These are phyloP conservation scores for Tetramorium simillimum DNA, from an alignment of 1,140 invertebrate genomes.

Conservation along the genomic window DNA sequence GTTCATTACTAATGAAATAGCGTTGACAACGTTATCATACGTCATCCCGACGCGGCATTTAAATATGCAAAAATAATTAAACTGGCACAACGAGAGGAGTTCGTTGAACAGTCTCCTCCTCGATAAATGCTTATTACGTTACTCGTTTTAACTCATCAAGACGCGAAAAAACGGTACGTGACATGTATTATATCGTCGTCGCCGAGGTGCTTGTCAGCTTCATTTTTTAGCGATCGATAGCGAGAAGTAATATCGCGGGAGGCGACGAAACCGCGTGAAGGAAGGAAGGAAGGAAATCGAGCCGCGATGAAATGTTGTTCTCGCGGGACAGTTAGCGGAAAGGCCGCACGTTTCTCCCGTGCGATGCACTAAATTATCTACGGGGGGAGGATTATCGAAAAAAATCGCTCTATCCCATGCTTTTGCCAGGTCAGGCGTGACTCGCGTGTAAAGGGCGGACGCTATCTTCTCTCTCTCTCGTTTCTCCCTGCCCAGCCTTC, in stretches of 20 bases:
- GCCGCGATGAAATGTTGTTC: constrained; percentile 61
- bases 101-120: neutral
- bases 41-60: neutral
- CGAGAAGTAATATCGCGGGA: constrained; percentile 21
- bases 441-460: constrained; percentile 41
- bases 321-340: constrained; percentile 9
- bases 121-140: neutral
- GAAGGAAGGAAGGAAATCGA: constrained; percentile 8
- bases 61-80: constrained; percentile 34
- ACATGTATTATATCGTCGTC: neutral
- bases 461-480: constrained; percentile 33
- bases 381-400: constrained; percentile 18
- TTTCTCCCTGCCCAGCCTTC: constrained; percentile 24
- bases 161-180: neutral
- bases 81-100: neutral
- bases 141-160: neutral
- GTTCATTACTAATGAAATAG: constrained; percentile 16
- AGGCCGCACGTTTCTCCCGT: constrained; percentile 12
- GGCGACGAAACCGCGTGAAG: neutral
- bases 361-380: constrained; percentile 56
- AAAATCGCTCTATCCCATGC: constrained; percentile 37
- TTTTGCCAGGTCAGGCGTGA: constrained; percentile 13
- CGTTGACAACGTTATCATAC: neutral
- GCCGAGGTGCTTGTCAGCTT: neutral
- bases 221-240: constrained; percentile 4